Evolutionary conservation across 1,140 invertebrate species (phyloP), one percentile per base, ranked within the genome.

Genomic region (Leucophenga varia): DNA sequence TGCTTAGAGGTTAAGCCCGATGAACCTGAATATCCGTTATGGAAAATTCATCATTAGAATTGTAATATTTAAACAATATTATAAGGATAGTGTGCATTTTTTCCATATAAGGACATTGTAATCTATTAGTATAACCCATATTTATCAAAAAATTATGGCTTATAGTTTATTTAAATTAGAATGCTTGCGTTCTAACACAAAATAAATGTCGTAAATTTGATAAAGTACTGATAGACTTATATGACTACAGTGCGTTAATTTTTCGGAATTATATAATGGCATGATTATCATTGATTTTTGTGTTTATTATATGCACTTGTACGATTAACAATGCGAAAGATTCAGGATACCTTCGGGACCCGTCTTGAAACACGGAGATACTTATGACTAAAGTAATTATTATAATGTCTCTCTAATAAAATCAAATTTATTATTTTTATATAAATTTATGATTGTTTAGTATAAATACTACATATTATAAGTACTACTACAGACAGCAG

Each of bases 341-440:
- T 76, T 81, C 82, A 79, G 81, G 81, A 78, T 78, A 79, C 79
- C 80, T 80, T 80, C 80, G 80, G 81, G 85, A 86, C 87, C 88
- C 88, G 88, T 91, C 89, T 91, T 90, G 88, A 90, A 91, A 90
- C 87, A 90, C 87, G 86, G 88, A 90, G n/a, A n/a, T n/a, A n/a
- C n/a, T n/a, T n/a, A n/a, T n/a, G n/a, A n/a, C n/a, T n/a, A n/a
- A n/a, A n/a, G n/a, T n/a, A n/a, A n/a, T n/a, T n/a, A n/a, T n/a
- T n/a, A n/a, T n/a, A n/a, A n/a, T n/a, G n/a, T n/a, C n/a, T n/a
- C n/a, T n/a, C n/a, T n/a, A n/a, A n/a, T n/a, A n/a, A n/a, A n/a
- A n/a, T n/a, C n/a, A n/a, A n/a, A n/a, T n/a, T n/a, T n/a, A n/a
- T n/a, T n/a, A n/a, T n/a, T n/a, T n/a, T n/a, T n/a, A n/a, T n/a